A percentile compares a stretch with the other conserved stretches of the same genome.
Evolutionary conservation across 2,797 vertebrate species (phyloP).

Genomic region (Melanotaenia pygmaea): DNA sequence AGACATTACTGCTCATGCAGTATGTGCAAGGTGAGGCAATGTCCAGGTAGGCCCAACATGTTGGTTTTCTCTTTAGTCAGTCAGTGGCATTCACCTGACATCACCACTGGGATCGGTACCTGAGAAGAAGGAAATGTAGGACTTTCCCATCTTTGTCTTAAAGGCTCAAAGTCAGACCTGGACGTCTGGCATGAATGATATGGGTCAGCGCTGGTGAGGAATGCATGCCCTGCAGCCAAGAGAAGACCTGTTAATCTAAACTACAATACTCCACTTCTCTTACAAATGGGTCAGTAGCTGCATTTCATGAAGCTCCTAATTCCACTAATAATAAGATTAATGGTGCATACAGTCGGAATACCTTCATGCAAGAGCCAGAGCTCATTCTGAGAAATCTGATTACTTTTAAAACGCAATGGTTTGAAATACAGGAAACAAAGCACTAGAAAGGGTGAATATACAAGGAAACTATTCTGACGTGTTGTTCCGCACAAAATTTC

Average conservation of each 20-base stretch:
- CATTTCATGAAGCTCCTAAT: conserved; percentile 28
- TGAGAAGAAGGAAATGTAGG: conserved; percentile 16
- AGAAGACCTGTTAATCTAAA: conserved; percentile 45
- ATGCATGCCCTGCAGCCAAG: conserved; percentile 35
- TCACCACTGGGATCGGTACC: background rate
- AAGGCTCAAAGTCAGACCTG: conserved; percentile 11
- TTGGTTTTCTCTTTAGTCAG: background rate
- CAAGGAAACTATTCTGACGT: too few species aligned
- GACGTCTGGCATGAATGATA: background rate
- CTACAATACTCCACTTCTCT: conserved; percentile 29
- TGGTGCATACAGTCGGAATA: background rate
- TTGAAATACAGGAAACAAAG: background rate
- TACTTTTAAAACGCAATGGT: background rate
- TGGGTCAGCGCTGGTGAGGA: conserved; percentile 54
- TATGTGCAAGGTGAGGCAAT: too few species aligned
- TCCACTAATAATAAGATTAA: conserved; percentile 1
- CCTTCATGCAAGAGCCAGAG: background rate
- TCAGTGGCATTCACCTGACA: conserved; percentile 12
- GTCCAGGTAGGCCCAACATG: too few species aligned
- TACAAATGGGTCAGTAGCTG: conserved; percentile 46
- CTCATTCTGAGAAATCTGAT: background rate
- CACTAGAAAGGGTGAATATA: too few species aligned
- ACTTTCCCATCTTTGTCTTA: background rate
- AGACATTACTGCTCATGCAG: too few species aligned
- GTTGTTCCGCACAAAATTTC: too few species aligned